Base-by-base conservation (phyloP, 1,140 invertebrate genomes). In the Scaptomyza graminum region DNA sequence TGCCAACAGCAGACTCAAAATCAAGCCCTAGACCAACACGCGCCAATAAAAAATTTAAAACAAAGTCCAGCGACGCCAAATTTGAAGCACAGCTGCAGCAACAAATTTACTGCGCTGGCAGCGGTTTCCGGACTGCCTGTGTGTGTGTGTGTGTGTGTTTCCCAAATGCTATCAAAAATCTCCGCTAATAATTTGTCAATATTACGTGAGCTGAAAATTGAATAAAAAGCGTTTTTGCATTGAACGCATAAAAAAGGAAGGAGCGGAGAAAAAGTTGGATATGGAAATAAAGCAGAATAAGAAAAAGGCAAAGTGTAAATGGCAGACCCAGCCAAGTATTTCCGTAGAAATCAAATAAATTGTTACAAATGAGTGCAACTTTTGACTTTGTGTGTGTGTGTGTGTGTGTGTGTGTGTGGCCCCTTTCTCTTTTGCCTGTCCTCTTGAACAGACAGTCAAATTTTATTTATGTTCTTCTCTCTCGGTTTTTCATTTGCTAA, bases 151-250 rank as follows among this genome's bases (percentile, higher is more conserved):
- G 43, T 31, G 9, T 63, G 44, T 70, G 46, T 22, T 39, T 54
- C 25, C 61, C 41, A 65, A 69, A 63, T 79, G 74, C 66, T 83
- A 80, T 80, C 84, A 77, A 62, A 90, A 90, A 90, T 90, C 76
- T 65, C 79, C 79, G 79, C 83, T 90, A 90, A 90, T 90, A 90
- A 90, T 90, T 90, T 90, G 88, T 90, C 88, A 90, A 90, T 88
- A 90, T 88, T 90, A 90, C 82, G 87, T 90, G 87, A 90, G 88
- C 74, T 72, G 87, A 90, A 88, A 90, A 90, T 90, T 87, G 79
- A 90, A 90, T 90, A 80, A 90, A 90, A 90, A 90, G 54, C 84
- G 72, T 71, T 87, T 87, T 87, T 85, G 70, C 83, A 85, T 88
- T 74, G 75, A 79, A 51, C 65, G 12, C 47, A 47, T 44, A 66